Conservation (phyloP, 35 echinoderm and acorn worm species). For the Strongylocentrotus purpuratus region DNA sequence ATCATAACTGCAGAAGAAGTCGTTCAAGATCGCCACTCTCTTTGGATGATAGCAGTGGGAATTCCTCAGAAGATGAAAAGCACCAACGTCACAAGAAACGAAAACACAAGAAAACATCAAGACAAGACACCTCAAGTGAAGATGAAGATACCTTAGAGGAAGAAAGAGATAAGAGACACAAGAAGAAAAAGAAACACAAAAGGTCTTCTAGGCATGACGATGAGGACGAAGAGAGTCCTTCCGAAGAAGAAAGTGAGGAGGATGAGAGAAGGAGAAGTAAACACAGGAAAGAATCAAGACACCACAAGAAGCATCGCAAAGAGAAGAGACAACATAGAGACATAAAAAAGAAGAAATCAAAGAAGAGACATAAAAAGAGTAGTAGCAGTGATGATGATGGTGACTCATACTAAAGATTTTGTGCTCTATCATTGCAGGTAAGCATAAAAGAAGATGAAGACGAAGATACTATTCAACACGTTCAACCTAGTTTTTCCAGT, state of each 20-base stretch:
- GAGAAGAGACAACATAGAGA: conserved; percentile 52
- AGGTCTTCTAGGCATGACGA: not conserved
- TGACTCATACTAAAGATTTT: not conserved
- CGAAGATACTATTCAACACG: no score
- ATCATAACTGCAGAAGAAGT: conserved; percentile 7
- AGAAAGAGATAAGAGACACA: not conserved
- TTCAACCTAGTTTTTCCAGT: no score
- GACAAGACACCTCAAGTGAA: not conserved
- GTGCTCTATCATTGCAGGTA: not conserved
- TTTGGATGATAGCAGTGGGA: conserved; percentile 40
- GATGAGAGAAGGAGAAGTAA: conserved; percentile 36
- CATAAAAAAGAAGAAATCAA: conserved; percentile 22
- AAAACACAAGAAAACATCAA: not conserved
- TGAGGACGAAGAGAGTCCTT: not conserved
- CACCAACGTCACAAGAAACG: not conserved
- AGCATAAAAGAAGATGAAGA: no score
- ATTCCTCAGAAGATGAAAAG: not conserved
- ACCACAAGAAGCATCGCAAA: conserved; percentile 29
- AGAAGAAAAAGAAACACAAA: not conserved
- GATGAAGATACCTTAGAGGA: not conserved
- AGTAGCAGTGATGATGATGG: not conserved
- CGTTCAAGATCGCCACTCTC: conserved; percentile 51
- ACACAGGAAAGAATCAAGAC: conserved; percentile 43
- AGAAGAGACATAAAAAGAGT: conserved; percentile 48
- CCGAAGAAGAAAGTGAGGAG: conserved; percentile 26